Conservation (phyloP, 1,140 invertebrate genomes). For the Drosophila sp. region DNA sequence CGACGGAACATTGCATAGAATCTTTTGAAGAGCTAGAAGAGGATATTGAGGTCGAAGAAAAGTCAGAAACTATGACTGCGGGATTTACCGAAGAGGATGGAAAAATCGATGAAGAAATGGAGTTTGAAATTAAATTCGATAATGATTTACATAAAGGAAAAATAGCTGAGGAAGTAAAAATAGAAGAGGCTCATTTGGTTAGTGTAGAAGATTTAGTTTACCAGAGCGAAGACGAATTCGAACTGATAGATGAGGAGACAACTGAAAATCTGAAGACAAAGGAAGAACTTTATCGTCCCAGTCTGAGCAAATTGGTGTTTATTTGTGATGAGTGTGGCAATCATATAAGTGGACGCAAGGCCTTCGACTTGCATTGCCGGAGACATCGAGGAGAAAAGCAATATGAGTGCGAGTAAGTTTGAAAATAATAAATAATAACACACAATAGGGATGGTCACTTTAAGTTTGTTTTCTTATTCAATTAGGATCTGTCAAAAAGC, state of each 20-base stretch:
- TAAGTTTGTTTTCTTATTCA: neutral
- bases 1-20: neutral
- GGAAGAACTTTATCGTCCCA: neutral
- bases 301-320: conserved; percentile 5
- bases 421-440: neutral
- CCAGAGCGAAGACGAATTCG: conserved; percentile 20
- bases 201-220: neutral
- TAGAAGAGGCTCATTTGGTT: neutral
- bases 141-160: neutral
- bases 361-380: conserved; percentile 51
- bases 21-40: neutral
- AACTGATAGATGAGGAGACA: conserved; percentile 20
- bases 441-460: neutral
- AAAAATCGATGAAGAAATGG: conserved; percentile 2
- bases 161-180: neutral
- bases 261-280: conserved; percentile 19
- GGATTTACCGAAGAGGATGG: neutral
- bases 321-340: conserved; percentile 50
- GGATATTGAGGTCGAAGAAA: neutral
- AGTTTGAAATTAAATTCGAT: neutral
- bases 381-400: conserved; percentile 64
- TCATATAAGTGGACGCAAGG: conserved; percentile 40
- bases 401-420: conserved; percentile 45
- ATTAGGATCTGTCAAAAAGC: conserved; percentile 69
- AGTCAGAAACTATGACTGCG: no score